Evolutionary conservation across 2,888 invertebrate genomes (phyloP), one percentile per base, ranked within the genome.

Genomic region (Craniophora ligustri): DNA sequence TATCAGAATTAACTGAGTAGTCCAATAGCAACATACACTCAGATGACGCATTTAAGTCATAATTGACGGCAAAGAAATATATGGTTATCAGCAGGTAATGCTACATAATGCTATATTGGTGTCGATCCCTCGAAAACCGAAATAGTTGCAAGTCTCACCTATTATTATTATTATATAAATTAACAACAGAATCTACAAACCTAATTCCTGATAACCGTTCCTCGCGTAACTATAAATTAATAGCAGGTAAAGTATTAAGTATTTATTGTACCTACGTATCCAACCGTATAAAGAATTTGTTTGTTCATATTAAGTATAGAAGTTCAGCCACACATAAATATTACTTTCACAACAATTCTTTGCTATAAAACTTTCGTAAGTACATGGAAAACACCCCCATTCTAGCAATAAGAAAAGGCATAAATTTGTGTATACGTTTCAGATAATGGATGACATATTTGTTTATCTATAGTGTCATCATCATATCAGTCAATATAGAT

Each of bases 291-390:
- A 51, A 41, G 50, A 55, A 44, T 56, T 42, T 38, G 39, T 64
- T 48, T 57, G 44, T 15, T 34, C 32, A 38, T 11, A 38, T 18
- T 21, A 36, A 31, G 56, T 41, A 59, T 66, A 63, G 54, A 66
- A 48, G 46, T 41, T 44, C 23, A 44, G 14, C 5, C 54, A 23
- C 41, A 32, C 14, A 41, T 35, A 32, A 51, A 53, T 38, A 40
- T 30, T 21, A 35, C 36, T 65, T 65, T 51, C 14, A 51, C 10
- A 41, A 53, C 48, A 28, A 46, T n/a, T 54, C 36, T 59, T 44
- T 55, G 19, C 28, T 15, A 45, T 49, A 56, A 56, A 64, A 61
- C 47, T 57, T 38, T 34, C 28, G 7, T 10, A 41, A 54, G 54
- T 31, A 39, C 1, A 15, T 8, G 13, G 21, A 32, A 59, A 67